phyloP scores from a whole-genome alignment of 2,113 vertebrate species.

The Xenus cinereus region DNA sequence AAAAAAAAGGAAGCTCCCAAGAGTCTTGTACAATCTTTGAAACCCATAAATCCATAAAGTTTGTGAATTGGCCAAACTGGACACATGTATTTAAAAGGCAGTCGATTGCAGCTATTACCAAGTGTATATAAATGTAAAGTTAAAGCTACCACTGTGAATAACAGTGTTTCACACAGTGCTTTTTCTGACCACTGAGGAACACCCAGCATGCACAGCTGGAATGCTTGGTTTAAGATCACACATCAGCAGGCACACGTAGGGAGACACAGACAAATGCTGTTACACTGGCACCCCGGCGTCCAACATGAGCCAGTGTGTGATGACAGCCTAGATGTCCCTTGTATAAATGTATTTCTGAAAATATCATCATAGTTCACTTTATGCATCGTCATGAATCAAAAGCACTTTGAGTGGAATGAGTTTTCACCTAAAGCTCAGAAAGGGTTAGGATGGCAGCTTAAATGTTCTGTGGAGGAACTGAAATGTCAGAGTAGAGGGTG shows the following conservation, averaged over 20 bases:
- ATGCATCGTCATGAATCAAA: not conserved
- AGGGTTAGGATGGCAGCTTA: not conserved
- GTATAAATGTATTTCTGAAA: not conserved
- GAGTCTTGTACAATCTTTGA: not conserved
- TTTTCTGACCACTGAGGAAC: not conserved
- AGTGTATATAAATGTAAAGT: not conserved
- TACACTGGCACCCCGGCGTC: no score
- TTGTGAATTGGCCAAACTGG: not conserved
- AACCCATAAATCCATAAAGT: not conserved
- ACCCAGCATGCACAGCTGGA: not conserved
- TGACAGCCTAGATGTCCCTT: not conserved
- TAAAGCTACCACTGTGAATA: not conserved
- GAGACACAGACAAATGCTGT: not conserved
- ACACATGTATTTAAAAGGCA: not conserved
- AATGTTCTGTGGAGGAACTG: not conserved
- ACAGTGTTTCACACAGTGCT: not conserved
- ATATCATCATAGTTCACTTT: not conserved
- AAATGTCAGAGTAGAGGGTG: not conserved
- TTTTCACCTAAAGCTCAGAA: not conserved
- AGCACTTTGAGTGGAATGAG: not conserved
- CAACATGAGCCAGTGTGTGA: rapidly evolving
- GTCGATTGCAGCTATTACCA: not conserved
- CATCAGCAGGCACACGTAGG: rapidly evolving
- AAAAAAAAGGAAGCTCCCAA: not conserved
- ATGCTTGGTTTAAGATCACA: not conserved